These are phyloP conservation scores for Sisor rabdophorus DNA, from an alignment of 2,113 vertebrate genomes.

Conservation along the genomic window DNA sequence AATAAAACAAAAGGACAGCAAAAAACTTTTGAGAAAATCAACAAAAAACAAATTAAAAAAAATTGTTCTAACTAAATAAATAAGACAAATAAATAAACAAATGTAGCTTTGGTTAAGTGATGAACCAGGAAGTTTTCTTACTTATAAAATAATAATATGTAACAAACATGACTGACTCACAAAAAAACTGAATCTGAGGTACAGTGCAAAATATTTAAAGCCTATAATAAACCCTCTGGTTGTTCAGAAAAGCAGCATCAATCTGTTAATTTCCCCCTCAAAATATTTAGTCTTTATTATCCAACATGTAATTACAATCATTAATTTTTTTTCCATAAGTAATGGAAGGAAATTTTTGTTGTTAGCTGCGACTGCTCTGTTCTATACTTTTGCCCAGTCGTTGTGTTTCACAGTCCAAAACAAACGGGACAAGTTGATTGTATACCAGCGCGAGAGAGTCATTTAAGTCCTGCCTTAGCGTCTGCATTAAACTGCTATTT, in stretches of 20 bases:
- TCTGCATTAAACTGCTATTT: slow-evolving; percentile 62
- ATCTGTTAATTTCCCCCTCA: neutral
- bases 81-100: neutral
- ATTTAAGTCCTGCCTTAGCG: slow-evolving; percentile 60
- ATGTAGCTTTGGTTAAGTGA: neutral
- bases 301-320: neutral
- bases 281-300: neutral
- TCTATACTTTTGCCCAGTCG: slow-evolving; percentile 65
- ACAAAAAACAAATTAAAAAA: too few relatives aligned
- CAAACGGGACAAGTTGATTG: slow-evolving; percentile 51
- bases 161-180: neutral
- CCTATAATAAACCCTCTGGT: neutral
- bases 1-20: too few relatives aligned
- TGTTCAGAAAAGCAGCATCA: neutral
- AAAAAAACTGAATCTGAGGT: neutral
- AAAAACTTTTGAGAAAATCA: too few relatives aligned
- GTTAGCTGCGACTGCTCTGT: slow-evolving; percentile 63
- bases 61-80: neutral
- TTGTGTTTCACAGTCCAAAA: slow-evolving; percentile 65
- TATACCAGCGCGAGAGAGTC: slow-evolving; percentile 62
- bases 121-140: neutral
- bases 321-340: neutral
- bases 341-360: neutral
- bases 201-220: neutral
- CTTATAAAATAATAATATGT: neutral